Evolutionary conservation across 2,888 invertebrate species (phyloP), one percentile per base, ranked within the genome.

Genomic region (Lasioglossum marginatum): DNA sequence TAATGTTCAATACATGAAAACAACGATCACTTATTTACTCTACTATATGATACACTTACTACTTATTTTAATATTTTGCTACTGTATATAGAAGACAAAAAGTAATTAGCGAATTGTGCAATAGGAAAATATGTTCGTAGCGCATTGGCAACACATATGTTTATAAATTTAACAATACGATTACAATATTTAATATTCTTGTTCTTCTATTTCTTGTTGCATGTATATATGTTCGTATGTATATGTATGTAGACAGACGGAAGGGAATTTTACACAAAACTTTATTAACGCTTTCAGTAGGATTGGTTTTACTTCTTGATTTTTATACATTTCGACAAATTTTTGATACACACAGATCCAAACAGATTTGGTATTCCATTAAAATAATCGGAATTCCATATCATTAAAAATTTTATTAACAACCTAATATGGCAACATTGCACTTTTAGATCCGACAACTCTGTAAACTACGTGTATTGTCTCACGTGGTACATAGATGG

Each of bases 11-110:
- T 57, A 57, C 57, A 57, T 57, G 57, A n/a, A 57, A 57, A 57
- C n/a, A 57, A n/a, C 57, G 57, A 57, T 57, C n/a, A n/a, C 57
- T 57, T n/a, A n/a, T n/a, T n/a, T 57, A 57, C 57, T 57, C 10
- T 57, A 57, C n/a, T n/a, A 57, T 57, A 57, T 57, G 10, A 57
- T 57, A 57, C 57, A 57, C 57, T 57, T 57, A 57, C 12, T 57
- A n/a, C 57, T 57, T 57, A 57, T 8, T 63, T 63, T 19, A 31
- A 31, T 63, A 31, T 31, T 31, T 63, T 63, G 34, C 34, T 63
- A 63, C 8, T 63, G 63, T 63, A 31, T 63, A 63, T 34, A 31
- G 34, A 63, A 19, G 19, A 8, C 63, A 63, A 31, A 63, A 63
- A 63, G 31, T 63, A 63, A 63, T 63, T 63, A 27, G 34, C 34